Evolutionary conservation across 2,797 vertebrate species (phyloP).

Genomic region (Acanthopagrus latus): DNA sequence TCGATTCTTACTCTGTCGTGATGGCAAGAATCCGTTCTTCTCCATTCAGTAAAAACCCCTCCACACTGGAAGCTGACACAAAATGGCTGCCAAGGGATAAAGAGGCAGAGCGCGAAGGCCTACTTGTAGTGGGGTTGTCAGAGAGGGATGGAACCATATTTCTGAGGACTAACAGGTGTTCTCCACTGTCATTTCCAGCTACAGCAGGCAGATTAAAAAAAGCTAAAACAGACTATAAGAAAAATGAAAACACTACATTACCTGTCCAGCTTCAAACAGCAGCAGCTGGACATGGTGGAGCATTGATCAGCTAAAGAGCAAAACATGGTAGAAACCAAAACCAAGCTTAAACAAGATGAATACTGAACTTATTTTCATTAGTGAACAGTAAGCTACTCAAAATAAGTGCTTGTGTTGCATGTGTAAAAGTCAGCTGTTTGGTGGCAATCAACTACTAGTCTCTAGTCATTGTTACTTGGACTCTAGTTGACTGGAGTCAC

Average conservation of each 20-base stretch:
- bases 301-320: not conserved
- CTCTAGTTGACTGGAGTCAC: too few relatives aligned
- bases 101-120: not conserved
- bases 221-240: too few relatives aligned
- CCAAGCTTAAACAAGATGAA: not conserved
- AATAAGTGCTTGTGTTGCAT: not conserved
- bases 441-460: not conserved
- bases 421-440: not conserved
- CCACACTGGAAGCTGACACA: conserved; percentile 31
- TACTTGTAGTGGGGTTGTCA: not conserved
- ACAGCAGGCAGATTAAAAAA: too few relatives aligned
- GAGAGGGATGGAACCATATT: not conserved
- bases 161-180: not conserved
- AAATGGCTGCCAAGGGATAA: conserved; percentile 43
- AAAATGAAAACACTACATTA: too few relatives aligned
- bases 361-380: not conserved
- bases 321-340: not conserved
- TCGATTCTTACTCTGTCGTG: conserved; percentile 33
- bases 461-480: too few relatives aligned
- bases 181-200: not conserved
- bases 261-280: not conserved
- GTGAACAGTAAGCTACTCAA: not conserved
- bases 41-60: conserved; percentile 31
- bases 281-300: not conserved
- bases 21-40: conserved; percentile 38